Conservation (phyloP, 2,113 vertebrate species). For the Catharus bicknelli region DNA sequence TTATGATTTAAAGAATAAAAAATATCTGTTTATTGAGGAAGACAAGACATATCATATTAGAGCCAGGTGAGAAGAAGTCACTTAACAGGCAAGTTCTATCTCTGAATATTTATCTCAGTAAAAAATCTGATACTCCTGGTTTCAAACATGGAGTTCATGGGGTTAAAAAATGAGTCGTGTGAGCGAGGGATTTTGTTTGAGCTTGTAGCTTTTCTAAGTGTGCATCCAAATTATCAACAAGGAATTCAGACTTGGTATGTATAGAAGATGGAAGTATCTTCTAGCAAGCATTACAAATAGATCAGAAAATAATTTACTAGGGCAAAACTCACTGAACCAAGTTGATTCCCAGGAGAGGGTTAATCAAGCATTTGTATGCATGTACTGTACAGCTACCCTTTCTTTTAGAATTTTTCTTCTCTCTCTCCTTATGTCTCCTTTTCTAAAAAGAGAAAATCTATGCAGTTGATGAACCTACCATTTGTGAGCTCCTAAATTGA, state of each 20-base stretch:
- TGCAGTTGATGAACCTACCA: background rate
- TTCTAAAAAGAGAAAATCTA: background rate
- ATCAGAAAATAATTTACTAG: constrained; percentile 53
- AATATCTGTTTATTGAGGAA: background rate
- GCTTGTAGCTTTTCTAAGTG: background rate
- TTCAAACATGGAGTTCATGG: background rate
- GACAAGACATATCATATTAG: constrained; percentile 14
- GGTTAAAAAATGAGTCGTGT: background rate
- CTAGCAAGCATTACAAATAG: background rate
- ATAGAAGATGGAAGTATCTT: constrained; percentile 39
- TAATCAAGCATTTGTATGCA: constrained; percentile 48
- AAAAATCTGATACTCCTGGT: background rate
- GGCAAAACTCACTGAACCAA: background rate
- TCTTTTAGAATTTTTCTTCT: background rate
- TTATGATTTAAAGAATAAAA: constrained; percentile 2
- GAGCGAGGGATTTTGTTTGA: background rate
- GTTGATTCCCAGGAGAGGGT: constrained; percentile 34
- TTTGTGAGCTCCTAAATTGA: constrained; percentile 30
- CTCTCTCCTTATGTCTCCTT: background rate
- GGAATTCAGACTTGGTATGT: constrained; percentile 5
- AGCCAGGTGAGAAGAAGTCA: constrained; percentile 9
- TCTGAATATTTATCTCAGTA: background rate
- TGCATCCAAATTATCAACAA: background rate
- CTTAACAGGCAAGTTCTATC: constrained; percentile 6
- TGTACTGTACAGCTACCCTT: background rate